Percentiles rank a stretch among this genome's conserved stretches.
Conservation (phyloP, 1,140 invertebrate species). For the Achatina immaculata region DNA sequence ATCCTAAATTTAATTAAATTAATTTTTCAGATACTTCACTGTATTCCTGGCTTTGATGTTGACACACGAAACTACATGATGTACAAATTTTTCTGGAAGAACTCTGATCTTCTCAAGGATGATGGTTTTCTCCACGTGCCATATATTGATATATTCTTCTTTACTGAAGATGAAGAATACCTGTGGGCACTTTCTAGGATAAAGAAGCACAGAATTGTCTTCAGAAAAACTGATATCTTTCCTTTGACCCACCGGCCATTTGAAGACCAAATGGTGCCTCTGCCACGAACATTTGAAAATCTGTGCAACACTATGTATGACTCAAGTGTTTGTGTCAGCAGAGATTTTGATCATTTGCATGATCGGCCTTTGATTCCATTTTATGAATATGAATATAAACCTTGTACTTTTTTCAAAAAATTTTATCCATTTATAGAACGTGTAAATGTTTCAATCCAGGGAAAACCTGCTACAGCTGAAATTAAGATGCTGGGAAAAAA, state of each 20-base stretch:
- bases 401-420: conserved; percentile 28
- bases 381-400: conserved; percentile 14
- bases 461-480: conserved; percentile 18
- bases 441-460: neutral
- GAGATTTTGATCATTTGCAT: conserved; percentile 36
- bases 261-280: conserved; percentile 33
- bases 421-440: conserved; percentile 43
- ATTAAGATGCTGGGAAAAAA: conserved; percentile 25
- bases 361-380: conserved; percentile 13
- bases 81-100: conserved; percentile 45
- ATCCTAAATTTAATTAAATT: too few relatives aligned
- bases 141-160: conserved; percentile 52
- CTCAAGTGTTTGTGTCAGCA: conserved; percentile 14
- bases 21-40: conserved; percentile 36
- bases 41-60: conserved; percentile 33
- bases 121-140: conserved; percentile 40
- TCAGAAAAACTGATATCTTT: conserved; percentile 38
- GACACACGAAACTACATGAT: conserved; percentile 21
- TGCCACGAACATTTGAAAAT: conserved; percentile 26
- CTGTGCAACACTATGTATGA: conserved; percentile 12
- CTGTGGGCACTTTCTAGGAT: conserved; percentile 37
- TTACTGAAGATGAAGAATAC: conserved; percentile 40
- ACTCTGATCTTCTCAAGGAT: neutral
- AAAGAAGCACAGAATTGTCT: conserved; percentile 24
- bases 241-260: conserved; percentile 38